phyloP scores from a whole-genome alignment of 2,113 vertebrate species.

The Columba livia region DNA sequence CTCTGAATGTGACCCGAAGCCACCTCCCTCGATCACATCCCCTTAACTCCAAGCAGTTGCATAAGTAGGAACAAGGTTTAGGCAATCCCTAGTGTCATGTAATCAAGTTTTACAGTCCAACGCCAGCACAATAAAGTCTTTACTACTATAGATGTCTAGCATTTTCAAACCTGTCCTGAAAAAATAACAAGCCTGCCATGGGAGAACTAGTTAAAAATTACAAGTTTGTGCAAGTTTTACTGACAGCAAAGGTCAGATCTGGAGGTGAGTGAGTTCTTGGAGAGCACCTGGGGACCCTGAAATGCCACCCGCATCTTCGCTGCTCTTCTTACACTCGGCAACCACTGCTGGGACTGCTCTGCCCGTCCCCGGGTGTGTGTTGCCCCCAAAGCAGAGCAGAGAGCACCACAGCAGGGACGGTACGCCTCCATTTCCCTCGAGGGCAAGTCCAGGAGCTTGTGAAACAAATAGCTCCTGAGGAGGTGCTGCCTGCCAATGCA shows the following conservation, averaged over 20 bases:
- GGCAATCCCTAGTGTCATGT: conserved; percentile 22
- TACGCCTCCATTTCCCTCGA: not conserved
- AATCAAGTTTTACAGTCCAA: conserved; percentile 34
- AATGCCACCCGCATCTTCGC: not conserved
- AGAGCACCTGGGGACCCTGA: not conserved
- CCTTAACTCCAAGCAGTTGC: not conserved
- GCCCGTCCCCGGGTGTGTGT: accelerated
- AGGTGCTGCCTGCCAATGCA: accelerated
- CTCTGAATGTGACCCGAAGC: not conserved
- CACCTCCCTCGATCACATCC: not conserved
- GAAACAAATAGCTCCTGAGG: not conserved
- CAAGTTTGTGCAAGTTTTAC: conserved; percentile 19
- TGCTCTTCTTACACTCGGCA: not conserved
- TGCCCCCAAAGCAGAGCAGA: not conserved
- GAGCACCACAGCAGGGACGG: not conserved
- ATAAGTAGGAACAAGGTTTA: conserved; percentile 6
- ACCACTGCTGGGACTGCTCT: not conserved
- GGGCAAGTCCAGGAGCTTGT: not conserved
- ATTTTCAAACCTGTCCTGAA: conserved; percentile 39
- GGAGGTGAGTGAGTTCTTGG: not conserved
- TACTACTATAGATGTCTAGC: conserved; percentile 48
- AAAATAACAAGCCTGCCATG: not conserved
- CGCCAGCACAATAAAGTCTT: conserved; percentile 52
- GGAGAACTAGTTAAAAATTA: conserved; percentile 6
- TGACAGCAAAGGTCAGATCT: conserved; percentile 8